phyloP scores from a whole-genome alignment of 2,113 vertebrate genomes.

The Sylvilagus bachmani region DNA sequence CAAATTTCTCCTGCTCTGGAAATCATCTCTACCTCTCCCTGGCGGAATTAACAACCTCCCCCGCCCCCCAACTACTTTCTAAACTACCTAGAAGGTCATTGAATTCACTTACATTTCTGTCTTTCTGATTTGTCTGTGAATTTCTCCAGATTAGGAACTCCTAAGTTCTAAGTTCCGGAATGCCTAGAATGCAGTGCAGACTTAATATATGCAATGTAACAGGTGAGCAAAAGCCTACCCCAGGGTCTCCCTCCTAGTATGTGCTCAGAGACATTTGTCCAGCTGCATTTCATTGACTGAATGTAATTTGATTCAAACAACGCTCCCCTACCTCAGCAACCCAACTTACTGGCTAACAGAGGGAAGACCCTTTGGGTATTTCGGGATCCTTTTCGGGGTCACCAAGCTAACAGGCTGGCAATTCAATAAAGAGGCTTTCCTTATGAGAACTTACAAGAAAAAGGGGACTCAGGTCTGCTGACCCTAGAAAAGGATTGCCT shows the following conservation, averaged over 20 bases:
- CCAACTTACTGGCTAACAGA: neutral
- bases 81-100: neutral
- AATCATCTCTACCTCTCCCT: neutral
- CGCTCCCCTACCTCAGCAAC: neutral
- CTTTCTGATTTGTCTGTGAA: neutral
- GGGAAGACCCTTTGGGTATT: neutral
- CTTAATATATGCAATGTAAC: neutral
- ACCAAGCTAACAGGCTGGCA: neutral
- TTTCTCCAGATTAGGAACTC: neutral
- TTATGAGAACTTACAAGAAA: neutral
- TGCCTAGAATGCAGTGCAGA: neutral
- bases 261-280: neutral
- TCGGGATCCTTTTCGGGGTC: neutral
- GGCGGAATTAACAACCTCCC: neutral
- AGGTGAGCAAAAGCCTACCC: neutral
- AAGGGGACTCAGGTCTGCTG: neutral
- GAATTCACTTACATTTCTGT: neutral
- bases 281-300: neutral
- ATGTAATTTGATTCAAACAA: constrained; percentile 45
- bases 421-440: neutral
- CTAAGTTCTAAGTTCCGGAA: constrained; percentile 5
- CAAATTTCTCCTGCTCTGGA: neutral
- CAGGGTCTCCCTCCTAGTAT: neutral
- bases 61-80: neutral
- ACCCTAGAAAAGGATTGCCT: neutral